These are phyloP conservation scores for Cavia porcellus DNA, from an alignment of 2,113 vertebrate species.

Conservation along the genomic window DNA sequence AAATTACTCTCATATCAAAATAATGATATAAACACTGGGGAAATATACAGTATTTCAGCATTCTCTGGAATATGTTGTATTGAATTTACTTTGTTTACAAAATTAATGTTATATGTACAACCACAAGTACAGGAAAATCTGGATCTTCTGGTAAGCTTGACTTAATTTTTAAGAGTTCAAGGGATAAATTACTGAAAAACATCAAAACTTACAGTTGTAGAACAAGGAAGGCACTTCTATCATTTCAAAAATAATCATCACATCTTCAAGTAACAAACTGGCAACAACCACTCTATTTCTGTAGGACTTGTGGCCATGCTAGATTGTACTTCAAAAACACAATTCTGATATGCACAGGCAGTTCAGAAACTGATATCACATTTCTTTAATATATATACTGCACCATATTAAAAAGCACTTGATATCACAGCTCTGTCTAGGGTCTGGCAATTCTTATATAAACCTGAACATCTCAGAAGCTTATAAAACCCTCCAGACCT, in stretches of 20 bases:
- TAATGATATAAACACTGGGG: neutral
- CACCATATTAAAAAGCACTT: neutral
- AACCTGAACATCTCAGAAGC: neutral
- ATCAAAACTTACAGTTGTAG: neutral
- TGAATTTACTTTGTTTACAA: constrained; percentile 6
- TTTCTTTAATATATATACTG: neutral
- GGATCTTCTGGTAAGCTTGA: neutral
- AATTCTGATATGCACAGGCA: neutral
- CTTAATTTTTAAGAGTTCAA: neutral
- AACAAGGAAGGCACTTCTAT: neutral
- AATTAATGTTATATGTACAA: neutral
- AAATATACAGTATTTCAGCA: neutral
- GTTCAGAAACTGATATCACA: neutral
- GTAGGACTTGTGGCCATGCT: neutral
- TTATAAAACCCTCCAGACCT: neutral
- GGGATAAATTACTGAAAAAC: neutral
- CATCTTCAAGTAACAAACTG: neutral
- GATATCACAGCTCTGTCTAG: neutral
- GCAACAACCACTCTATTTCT: neutral
- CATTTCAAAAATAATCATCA: neutral
- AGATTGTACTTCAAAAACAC: neutral
- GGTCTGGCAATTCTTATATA: neutral
- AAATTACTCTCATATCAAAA: neutral
- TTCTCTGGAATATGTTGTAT: neutral
- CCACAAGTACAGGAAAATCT: neutral